Percentiles rank a stretch among this genome's conserved stretches.
Conservation (phyloP, 2,797 vertebrate genomes). For the Perodicticus potto region DNA sequence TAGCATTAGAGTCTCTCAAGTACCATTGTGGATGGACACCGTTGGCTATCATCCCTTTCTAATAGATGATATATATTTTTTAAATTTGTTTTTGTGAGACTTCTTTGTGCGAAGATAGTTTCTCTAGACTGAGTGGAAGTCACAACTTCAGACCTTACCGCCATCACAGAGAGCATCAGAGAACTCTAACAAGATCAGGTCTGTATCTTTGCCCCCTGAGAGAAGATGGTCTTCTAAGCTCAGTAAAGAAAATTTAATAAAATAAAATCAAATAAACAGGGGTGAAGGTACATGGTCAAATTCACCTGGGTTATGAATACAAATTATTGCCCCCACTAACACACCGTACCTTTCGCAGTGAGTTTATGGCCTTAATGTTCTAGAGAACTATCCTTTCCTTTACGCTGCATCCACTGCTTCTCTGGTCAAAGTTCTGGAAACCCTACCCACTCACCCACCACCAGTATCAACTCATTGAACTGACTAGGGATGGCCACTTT, state of each 20-base stretch:
- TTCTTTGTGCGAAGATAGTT: neutral
- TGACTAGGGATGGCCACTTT: neutral
- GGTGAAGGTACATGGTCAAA: neutral
- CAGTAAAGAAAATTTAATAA: constrained; percentile 9
- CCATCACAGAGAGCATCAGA: neutral
- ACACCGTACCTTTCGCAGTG: neutral
- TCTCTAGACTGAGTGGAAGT: neutral
- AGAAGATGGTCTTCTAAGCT: neutral
- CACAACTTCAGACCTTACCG: neutral
- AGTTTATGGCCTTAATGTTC: neutral
- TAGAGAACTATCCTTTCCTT: neutral
- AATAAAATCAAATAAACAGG: neutral
- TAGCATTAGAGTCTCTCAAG: neutral
- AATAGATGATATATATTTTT: neutral
- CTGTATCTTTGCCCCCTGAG: neutral
- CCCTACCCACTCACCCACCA: neutral
- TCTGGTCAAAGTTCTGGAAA: neutral
- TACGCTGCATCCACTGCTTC: neutral
- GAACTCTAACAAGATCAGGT: neutral
- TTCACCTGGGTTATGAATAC: neutral
- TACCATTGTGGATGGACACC: neutral
- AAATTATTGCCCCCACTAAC: neutral
- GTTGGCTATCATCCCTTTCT: neutral
- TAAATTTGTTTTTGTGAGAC: too few relatives aligned
- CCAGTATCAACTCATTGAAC: neutral